Percentiles rank a stretch among this genome's conserved stretches.
Evolutionary conservation across 2,113 vertebrate species (phyloP).

Genomic region (Myiopsitta monachus): DNA sequence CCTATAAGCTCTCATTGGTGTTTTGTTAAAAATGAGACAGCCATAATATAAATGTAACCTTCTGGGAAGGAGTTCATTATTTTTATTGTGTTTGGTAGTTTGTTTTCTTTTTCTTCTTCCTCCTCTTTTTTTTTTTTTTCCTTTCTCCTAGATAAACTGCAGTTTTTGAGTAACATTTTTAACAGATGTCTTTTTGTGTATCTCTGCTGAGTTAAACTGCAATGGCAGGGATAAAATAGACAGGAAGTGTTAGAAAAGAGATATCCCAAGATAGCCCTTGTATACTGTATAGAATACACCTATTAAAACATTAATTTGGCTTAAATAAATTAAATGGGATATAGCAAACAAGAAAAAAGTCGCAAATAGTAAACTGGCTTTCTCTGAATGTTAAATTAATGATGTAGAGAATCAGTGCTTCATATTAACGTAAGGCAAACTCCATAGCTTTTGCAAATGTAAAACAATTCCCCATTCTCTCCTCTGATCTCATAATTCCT

Average conservation of each 20-base stretch:
- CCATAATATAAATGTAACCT: background rate
- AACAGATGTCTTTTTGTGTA: background rate
- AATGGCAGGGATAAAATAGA: background rate
- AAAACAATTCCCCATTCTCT: background rate
- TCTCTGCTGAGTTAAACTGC: background rate
- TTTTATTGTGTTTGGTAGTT: accelerated
- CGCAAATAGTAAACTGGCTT: background rate
- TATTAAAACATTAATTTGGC: background rate
- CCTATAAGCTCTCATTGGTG: background rate
- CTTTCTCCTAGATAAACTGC: background rate
- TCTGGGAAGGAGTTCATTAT: background rate
- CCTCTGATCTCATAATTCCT: background rate
- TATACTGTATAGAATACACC: background rate
- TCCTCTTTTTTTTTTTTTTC: accelerated
- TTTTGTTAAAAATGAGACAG: background rate
- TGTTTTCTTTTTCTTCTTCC: background rate
- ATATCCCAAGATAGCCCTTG: background rate
- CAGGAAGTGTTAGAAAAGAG: background rate
- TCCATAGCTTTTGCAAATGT: background rate
- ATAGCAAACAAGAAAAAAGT: background rate
- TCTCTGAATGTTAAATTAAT: background rate
- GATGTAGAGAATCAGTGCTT: background rate
- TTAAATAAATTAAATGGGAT: background rate
- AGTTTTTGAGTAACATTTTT: background rate
- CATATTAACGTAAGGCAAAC: background rate